Evolutionary conservation across 2,888 invertebrate genomes (phyloP).

Genomic region (Noctua janthe): DNA sequence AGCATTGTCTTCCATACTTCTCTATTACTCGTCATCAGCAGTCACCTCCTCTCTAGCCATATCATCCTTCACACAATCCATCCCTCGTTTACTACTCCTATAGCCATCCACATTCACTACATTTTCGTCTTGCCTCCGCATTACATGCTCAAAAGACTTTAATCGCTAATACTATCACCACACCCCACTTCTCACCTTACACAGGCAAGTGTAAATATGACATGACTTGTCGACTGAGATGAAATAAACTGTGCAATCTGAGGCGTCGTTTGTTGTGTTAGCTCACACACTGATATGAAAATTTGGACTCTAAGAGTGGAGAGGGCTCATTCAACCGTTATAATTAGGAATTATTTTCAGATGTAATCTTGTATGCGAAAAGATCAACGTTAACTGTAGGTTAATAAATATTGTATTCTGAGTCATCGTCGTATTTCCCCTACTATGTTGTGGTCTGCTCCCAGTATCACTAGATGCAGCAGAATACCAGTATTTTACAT

Average conservation of each 20-base stretch:
- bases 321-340: conserved; percentile 32
- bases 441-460: neutral
- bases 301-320: conserved; percentile 62
- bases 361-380: neutral
- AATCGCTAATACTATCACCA: conserved; percentile 39
- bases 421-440: neutral
- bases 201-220: conserved; percentile 84
- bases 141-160: neutral
- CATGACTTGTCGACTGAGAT: conserved; percentile 85
- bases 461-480: neutral
- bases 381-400: too few species aligned
- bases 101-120: too few species aligned
- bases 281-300: conserved; percentile 77
- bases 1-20: too few species aligned
- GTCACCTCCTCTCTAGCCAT: too few species aligned
- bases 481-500: neutral
- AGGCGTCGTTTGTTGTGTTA: conserved; percentile 82
- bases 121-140: too few species aligned
- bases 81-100: too few species aligned
- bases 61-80: too few species aligned
- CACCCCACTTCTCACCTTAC: conserved; percentile 72
- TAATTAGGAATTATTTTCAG: conserved; percentile 19
- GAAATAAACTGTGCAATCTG: conserved; percentile 87
- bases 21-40: too few species aligned
- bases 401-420: neutral